phyloP scores from a whole-genome alignment of 2,113 vertebrate species.

The Chionodraco myersi region DNA sequence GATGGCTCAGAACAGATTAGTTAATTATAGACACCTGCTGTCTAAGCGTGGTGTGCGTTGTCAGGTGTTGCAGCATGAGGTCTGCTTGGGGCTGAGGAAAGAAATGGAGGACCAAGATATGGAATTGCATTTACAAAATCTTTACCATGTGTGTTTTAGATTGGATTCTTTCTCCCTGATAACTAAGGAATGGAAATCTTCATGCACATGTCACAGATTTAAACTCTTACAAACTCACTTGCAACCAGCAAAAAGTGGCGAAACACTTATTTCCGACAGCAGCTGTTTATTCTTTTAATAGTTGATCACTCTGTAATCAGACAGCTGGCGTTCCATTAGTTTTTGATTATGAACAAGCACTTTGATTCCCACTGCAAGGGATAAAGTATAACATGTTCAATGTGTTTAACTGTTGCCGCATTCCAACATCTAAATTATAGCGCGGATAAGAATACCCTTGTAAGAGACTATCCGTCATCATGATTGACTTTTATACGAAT shows the following conservation, averaged over 20 bases:
- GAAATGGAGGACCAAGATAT: constrained; percentile 38
- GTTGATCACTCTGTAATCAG: not conserved
- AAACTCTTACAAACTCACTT: not conserved
- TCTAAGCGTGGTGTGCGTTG: constrained; percentile 78
- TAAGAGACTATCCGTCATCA: not conserved
- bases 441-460: not conserved
- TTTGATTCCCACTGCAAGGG: not conserved
- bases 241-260: not conserved
- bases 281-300: not conserved
- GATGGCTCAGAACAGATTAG: constrained; percentile 84
- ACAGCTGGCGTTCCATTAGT: not conserved
- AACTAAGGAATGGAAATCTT: constrained; percentile 23
- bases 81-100: constrained; percentile 43
- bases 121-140: constrained; percentile 55
- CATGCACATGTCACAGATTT: not conserved
- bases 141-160: constrained; percentile 69
- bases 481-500: not conserved
- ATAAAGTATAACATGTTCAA: not conserved
- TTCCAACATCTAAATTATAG: not conserved
- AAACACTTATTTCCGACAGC: not conserved
- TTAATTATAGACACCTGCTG: constrained; percentile 85
- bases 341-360: not conserved
- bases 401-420: not conserved
- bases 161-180: constrained; percentile 3
- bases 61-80: constrained; percentile 82